Evolutionary conservation across 1,140 invertebrate genomes (phyloP).

Genomic region (Laodelphax striatellus): DNA sequence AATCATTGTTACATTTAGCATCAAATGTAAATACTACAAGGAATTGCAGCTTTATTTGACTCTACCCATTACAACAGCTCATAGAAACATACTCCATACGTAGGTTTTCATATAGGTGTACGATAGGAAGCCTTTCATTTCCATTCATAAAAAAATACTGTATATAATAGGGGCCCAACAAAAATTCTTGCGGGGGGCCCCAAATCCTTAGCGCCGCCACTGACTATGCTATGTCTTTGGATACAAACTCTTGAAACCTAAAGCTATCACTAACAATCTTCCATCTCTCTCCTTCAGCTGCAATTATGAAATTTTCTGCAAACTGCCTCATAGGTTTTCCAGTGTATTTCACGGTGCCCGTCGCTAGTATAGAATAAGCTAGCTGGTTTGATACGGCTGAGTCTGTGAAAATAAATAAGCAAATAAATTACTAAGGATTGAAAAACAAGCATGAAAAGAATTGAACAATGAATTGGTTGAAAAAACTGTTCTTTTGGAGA

Average conservation of each 20-base stretch:
- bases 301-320: conserved; percentile 70
- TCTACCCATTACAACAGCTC: too few species aligned
- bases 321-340: conserved; percentile 45
- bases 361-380: conserved; percentile 62
- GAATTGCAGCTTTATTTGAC: too few species aligned
- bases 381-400: conserved; percentile 48
- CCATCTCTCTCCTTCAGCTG: conserved; percentile 73
- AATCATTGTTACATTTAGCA: too few species aligned
- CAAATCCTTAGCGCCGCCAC: too few species aligned
- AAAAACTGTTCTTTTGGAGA: too few species aligned
- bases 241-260: conserved; percentile 48
- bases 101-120: too few species aligned
- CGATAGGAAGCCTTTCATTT: too few species aligned
- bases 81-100: too few species aligned
- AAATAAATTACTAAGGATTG: not conserved
- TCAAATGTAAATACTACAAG: too few species aligned
- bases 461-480: too few species aligned
- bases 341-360: conserved; percentile 56
- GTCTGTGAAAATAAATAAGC: conserved; percentile 30
- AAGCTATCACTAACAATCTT: conserved; percentile 78
- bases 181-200: too few species aligned
- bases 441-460: conserved; percentile 3
- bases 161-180: too few species aligned
- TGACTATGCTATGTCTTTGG: not conserved
- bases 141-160: not conserved